Evolutionary conservation across 2,797 vertebrate genomes (phyloP).

Genomic region (Sebastes oblongus): DNA sequence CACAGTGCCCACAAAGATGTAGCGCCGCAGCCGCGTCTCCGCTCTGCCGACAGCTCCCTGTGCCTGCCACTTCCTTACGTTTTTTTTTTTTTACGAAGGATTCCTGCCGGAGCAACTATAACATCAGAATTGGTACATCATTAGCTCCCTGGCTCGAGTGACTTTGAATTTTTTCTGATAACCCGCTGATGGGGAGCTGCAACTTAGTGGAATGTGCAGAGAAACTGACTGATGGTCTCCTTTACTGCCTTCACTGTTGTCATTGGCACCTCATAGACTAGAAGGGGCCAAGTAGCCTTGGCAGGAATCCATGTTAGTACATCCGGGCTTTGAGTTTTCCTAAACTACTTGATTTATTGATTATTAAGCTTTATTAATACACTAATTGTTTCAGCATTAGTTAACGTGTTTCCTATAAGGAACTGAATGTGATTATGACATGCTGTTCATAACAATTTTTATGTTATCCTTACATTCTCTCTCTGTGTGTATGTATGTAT

Average conservation of each 20-base stretch:
- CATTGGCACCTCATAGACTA: no score
- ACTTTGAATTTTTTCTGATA: no score
- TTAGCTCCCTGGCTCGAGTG: background rate
- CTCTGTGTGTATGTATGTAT: background rate
- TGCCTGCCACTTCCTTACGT: background rate
- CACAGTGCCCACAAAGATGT: background rate
- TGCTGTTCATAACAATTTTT: background rate
- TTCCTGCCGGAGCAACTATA: background rate
- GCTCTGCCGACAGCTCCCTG: background rate
- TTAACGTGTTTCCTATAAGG: background rate
- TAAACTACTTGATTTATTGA: no score
- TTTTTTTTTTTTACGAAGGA: background rate
- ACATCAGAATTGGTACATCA: no score
- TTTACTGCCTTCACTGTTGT: no score
- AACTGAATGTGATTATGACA: background rate
- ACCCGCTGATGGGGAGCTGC: no score
- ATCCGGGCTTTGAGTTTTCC: no score
- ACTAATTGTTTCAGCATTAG: background rate
- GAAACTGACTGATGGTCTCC: no score
- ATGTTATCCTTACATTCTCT: background rate
- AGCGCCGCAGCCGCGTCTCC: no score
- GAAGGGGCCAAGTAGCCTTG: no score
- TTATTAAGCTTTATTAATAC: background rate
- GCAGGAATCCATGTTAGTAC: no score
- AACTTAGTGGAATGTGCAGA: no score